Evolutionary conservation across 1,140 invertebrate species (phyloP).

Genomic region (Apis mellifera): DNA sequence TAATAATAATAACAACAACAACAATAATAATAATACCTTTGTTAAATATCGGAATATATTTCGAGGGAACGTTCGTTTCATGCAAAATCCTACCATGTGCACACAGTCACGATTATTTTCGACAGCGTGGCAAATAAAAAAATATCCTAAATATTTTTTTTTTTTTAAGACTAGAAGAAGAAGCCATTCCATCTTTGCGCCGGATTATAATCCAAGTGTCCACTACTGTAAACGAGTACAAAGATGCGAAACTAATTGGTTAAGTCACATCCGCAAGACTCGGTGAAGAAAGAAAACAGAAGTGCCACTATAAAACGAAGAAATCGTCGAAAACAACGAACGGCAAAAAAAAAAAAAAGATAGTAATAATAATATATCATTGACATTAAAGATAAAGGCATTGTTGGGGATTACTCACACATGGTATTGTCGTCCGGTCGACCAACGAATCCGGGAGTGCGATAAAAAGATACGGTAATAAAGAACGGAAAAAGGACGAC

Average conservation of each 20-base stretch:
- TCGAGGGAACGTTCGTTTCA: not conserved
- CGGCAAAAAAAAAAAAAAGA: constrained; percentile 12
- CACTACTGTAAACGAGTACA: too few species aligned
- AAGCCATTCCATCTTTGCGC: constrained; percentile 25
- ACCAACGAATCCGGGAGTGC: constrained; percentile 81
- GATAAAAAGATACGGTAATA: constrained; percentile 71
- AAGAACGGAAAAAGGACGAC: constrained; percentile 49
- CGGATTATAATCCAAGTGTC: too few species aligned
- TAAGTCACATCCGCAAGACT: constrained; percentile 14
- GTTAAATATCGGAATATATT: too few species aligned
- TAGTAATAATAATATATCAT: constrained; percentile 51
- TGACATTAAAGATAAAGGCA: constrained; percentile 66
- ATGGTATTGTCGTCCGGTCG: constrained; percentile 79
- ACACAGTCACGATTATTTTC: not conserved
- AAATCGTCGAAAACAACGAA: constrained; percentile 46
- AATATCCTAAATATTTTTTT: too few species aligned
- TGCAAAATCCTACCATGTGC: constrained; percentile 25
- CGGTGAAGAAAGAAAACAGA: not conserved
- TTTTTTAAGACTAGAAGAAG: not conserved
- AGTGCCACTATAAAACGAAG: constrained; percentile 44
- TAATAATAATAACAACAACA: too few species aligned
- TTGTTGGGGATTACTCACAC: constrained; percentile 80
- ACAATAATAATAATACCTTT: too few species aligned
- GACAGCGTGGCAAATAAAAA: constrained; percentile 4
- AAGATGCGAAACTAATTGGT: constrained; percentile 18